Evolutionary conservation across 2,113 vertebrate genomes (phyloP).

Genomic region (Balaeniceps rex): DNA sequence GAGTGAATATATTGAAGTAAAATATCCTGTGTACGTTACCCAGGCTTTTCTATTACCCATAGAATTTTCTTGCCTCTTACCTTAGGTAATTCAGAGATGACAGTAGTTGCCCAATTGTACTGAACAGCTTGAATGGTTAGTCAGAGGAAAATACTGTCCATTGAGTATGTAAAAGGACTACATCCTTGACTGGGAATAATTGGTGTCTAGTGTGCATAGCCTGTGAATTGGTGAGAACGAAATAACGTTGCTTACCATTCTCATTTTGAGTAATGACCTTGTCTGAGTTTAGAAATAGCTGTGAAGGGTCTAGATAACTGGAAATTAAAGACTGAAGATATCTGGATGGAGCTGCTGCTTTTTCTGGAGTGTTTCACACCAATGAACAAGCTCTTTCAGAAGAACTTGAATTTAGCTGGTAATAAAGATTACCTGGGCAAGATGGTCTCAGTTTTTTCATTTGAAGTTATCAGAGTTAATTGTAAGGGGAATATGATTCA

Average conservation of each 20-base stretch:
- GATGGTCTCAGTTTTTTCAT: not conserved
- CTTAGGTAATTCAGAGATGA: not conserved
- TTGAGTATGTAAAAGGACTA: not conserved
- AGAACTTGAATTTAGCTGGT: not conserved
- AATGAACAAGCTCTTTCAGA: not conserved
- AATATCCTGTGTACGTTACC: not conserved
- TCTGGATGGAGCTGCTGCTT: not conserved
- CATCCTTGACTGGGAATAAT: not conserved
- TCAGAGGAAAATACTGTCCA: not conserved
- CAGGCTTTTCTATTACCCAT: not conserved
- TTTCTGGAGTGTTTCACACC: not conserved
- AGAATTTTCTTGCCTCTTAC: not conserved
- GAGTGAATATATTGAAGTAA: not conserved
- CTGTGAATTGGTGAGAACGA: not conserved
- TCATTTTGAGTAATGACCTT: not conserved
- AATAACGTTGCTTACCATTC: not conserved
- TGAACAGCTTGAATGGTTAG: not conserved
- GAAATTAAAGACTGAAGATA: not conserved
- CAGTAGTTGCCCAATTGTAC: not conserved
- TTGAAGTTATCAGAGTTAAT: not conserved
- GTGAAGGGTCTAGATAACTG: not conserved
- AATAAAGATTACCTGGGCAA: not conserved
- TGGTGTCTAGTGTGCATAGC: not conserved
- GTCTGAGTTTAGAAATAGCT: not conserved
- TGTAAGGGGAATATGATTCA: not conserved